phyloP scores from a whole-genome alignment of 2,888 invertebrate genomes.

The Sisyra nigra region DNA sequence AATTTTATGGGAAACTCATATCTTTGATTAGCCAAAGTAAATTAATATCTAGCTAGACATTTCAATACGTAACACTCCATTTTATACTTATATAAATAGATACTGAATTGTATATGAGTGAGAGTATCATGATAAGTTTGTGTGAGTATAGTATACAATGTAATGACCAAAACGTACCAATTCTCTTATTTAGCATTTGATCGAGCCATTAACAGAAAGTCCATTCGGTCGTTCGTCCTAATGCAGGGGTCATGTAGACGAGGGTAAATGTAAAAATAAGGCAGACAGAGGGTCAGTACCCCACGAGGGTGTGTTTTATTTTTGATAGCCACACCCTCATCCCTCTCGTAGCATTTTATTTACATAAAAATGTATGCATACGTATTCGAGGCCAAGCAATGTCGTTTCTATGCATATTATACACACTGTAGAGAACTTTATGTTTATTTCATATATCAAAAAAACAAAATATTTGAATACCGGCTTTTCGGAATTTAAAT shows the following conservation, averaged over 20 bases:
- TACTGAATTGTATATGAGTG: too few species aligned
- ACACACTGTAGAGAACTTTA: conserved; percentile 20
- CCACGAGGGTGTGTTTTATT: conserved; percentile 22
- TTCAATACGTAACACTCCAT: too few species aligned
- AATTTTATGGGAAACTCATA: too few species aligned
- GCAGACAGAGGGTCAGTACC: too few species aligned
- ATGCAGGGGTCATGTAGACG: conserved; percentile 16
- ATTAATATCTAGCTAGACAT: too few species aligned
- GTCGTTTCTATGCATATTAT: conserved; percentile 18
- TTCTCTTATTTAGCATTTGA: conserved; percentile 1
- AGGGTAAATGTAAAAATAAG: conserved; percentile 6
- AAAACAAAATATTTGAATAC: conserved; percentile 7
- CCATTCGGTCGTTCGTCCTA: conserved; percentile 16
- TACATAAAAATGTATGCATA: background rate
- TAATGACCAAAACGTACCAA: conserved; percentile 10
- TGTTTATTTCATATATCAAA: conserved; percentile 7
- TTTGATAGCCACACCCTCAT: conserved; percentile 22
- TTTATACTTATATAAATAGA: too few species aligned
- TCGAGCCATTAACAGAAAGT: conserved; percentile 14
- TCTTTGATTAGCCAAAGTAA: too few species aligned
- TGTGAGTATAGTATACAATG: too few species aligned
- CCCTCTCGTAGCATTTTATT: conserved; percentile 16
- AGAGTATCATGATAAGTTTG: too few species aligned
- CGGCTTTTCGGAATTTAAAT: conserved; percentile 7
- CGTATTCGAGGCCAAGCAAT: conserved; percentile 11